Evolutionary conservation across 2,113 vertebrate species (phyloP), one percentile per base, ranked within the genome.

Genomic region (Neolamprologus ventralis): DNA sequence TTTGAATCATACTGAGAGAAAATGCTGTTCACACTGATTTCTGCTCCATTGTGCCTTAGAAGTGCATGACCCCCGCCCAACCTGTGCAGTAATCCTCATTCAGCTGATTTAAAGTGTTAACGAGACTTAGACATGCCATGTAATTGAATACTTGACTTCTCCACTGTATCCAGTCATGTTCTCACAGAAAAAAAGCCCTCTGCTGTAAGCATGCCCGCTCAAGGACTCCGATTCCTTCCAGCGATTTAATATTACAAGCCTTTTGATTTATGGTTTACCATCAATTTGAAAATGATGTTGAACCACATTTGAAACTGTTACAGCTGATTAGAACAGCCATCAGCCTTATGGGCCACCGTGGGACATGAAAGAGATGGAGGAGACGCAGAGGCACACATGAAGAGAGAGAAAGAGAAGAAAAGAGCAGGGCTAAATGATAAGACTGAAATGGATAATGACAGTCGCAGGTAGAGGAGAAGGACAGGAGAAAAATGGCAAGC

Each of bases 241-340:
- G 68, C 26, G 13, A 81, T 85, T 79, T 87, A 51, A 83, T 88
- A 80, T 81, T 47, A 89, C 14, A 33, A 80, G 23, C 40, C 73
- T 86, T 92, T 88, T 91, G 87, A 94, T 92, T 92, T 57, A 91
- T 93, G 85, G 88, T 93, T 91, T 79, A 92, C 85, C 87, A 91
- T 94, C 75, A 58, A 89, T 92, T 92, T 85, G 86, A 80, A 91
- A 92, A 92, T 90, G 63, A 91, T 88, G 79, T 84, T 81, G 68
- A 65, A 83, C 87, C 85, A 89, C 21, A 80, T 84, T 88, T 71
- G 53, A 87, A 87, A 91, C 26, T 84, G 68, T 88, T 90, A 37
- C 57, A 53, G 80, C 60, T 21, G 80, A 93, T 94, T 93, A 89
- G 86, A 91, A 87, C 82, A 88, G 84, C 85, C 78, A 90, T 84